Conservation (phyloP, 1,140 invertebrate species). For the Rhizoglyphus robini region DNA sequence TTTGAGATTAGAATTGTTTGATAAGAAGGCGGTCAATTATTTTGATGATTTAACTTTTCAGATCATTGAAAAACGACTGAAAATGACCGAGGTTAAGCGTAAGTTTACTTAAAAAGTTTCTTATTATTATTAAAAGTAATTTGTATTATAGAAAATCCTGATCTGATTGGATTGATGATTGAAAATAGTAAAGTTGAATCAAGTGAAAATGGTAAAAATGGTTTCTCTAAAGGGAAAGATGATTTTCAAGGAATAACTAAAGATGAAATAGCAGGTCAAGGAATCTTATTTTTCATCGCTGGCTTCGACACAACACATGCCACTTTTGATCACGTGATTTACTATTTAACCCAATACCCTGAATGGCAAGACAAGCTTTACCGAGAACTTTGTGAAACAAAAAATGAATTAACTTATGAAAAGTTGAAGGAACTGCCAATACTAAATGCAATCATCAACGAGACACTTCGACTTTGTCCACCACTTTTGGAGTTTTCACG, state of each 20-base stretch:
- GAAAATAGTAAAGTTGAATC: background rate
- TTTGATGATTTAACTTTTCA: conserved; percentile 15
- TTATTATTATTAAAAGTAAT: background rate
- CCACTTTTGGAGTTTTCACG: conserved; percentile 21
- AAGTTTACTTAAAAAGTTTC: background rate
- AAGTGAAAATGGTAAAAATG: no score
- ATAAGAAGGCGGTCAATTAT: conserved; percentile 15
- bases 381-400: conserved; percentile 36
- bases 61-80: conserved; percentile 18
- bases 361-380: conserved; percentile 43
- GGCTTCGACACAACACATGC: conserved; percentile 49
- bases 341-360: conserved; percentile 43
- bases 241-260: background rate
- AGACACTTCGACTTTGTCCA: conserved; percentile 32
- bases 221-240: no score
- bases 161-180: conserved; percentile 15
- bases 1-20: background rate
- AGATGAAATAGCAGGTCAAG: conserved; percentile 46
- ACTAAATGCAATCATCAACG: conserved; percentile 33
- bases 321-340: conserved; percentile 40
- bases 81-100: background rate
- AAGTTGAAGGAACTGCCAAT: conserved; percentile 30
- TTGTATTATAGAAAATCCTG: background rate
- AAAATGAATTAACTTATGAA: conserved; percentile 39
- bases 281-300: conserved; percentile 48